Conservation (phyloP, 1,140 invertebrate species). For the Polyergus mexicanus region DNA sequence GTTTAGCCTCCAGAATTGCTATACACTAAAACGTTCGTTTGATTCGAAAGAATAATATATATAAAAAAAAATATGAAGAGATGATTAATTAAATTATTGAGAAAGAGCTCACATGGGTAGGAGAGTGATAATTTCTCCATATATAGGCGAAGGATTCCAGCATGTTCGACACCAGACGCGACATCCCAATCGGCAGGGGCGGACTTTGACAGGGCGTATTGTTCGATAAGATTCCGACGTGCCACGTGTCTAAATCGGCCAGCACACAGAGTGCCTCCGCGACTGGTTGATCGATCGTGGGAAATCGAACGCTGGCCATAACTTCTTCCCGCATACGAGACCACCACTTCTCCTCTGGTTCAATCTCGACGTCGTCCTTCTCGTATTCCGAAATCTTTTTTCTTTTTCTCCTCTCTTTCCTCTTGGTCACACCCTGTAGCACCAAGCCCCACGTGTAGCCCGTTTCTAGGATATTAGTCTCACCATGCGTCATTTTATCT, state of each 20-base stretch:
- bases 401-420: slow-evolving; percentile 67
- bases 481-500: slow-evolving; percentile 68
- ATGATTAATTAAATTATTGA: neutral
- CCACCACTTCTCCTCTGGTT: slow-evolving; percentile 79
- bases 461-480: slow-evolving; percentile 56
- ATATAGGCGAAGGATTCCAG: slow-evolving; percentile 93
- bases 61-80: neutral
- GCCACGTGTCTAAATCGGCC: slow-evolving; percentile 95
- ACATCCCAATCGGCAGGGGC: slow-evolving; percentile 90
- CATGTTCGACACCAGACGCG: slow-evolving; percentile 93
- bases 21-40: slow-evolving; percentile 90
- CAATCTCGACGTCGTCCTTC: slow-evolving; percentile 16
- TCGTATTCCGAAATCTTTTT: slow-evolving; percentile 45
- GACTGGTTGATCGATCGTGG: slow-evolving; percentile 89
- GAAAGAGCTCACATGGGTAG: slow-evolving; percentile 89
- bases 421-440: slow-evolving; percentile 83
- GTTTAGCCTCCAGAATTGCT: slow-evolving; percentile 93
- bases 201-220: slow-evolving; percentile 73
- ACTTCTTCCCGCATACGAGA: slow-evolving; percentile 82
- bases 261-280: slow-evolving; percentile 94
- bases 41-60: neutral
- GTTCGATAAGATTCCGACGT: slow-evolving; percentile 85
- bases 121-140: slow-evolving; percentile 89
- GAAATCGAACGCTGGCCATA: slow-evolving; percentile 79
- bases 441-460: slow-evolving; percentile 83